These are phyloP conservation scores for Apistogramma diplotaenia DNA, from an alignment of 2,113 vertebrate species.

Conservation along the genomic window DNA sequence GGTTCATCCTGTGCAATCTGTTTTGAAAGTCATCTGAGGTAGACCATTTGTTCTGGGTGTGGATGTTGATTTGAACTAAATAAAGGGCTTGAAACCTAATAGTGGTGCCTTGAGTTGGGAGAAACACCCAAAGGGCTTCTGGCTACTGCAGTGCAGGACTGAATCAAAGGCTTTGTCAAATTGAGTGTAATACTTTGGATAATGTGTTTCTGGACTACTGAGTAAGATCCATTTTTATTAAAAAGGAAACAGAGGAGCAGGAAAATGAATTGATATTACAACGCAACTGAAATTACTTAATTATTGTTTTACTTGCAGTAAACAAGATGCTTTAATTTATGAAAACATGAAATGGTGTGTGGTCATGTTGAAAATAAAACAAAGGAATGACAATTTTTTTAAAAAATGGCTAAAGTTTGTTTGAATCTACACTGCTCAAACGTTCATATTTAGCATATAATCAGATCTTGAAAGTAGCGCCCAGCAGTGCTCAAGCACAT, in stretches of 20 bases:
- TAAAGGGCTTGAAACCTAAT: slow-evolving; percentile 63
- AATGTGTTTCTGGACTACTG: slow-evolving; percentile 42
- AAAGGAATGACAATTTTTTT: not conserved
- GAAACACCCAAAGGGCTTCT: slow-evolving; percentile 59
- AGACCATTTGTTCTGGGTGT: slow-evolving; percentile 67
- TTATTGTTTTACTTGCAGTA: not conserved
- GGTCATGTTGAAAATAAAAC: not conserved
- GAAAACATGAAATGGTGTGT: not conserved
- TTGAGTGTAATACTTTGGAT: slow-evolving; percentile 48
- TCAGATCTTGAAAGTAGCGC: not conserved
- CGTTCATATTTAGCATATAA: too few relatives aligned
- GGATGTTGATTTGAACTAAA: slow-evolving; percentile 71
- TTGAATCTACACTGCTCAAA: not conserved
- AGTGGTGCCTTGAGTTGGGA: slow-evolving; percentile 49
- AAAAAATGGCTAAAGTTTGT: not conserved
- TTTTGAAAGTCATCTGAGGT: slow-evolving; percentile 74
- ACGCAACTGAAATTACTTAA: not conserved
- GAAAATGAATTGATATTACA: slow-evolving; percentile 16
- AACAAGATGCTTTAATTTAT: not conserved
- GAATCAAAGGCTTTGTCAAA: slow-evolving; percentile 53
- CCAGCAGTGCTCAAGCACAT: not conserved
- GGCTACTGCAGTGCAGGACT: slow-evolving; percentile 47
- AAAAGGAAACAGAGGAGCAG: slow-evolving; percentile 16
- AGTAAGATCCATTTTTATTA: slow-evolving; percentile 27
- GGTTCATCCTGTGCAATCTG: slow-evolving; percentile 70